Percentiles rank a stretch among this genome's conserved stretches.
These are phyloP conservation scores for Ophraella communa DNA, from an alignment of 2,888 invertebrate species.

Conservation along the genomic window DNA sequence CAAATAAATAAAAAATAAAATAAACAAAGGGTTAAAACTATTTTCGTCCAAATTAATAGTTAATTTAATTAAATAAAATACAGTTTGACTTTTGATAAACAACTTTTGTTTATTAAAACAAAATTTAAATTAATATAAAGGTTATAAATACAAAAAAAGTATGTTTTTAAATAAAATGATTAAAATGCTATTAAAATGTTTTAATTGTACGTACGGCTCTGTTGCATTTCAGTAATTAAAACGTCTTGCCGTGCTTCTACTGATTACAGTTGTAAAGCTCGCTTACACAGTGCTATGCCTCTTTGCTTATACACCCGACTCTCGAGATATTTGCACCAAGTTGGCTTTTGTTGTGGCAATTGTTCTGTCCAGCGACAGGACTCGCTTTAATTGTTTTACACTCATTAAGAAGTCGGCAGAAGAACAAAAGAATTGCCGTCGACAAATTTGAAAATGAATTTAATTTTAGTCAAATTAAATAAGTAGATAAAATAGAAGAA, in stretches of 20 bases:
- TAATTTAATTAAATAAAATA: no score
- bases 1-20: no score
- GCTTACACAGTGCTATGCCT: slow-evolving; percentile 20
- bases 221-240: slow-evolving; percentile 19
- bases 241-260: slow-evolving; percentile 29
- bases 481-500: no score
- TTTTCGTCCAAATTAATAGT: no score
- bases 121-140: no score
- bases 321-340: slow-evolving; percentile 30
- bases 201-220: slow-evolving; percentile 11
- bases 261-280: slow-evolving; percentile 35
- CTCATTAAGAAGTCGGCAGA: slow-evolving; percentile 5
- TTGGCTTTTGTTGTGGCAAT: slow-evolving; percentile 29
- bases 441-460: slow-evolving; percentile 3
- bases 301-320: slow-evolving; percentile 15
- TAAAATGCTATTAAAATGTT: no score
- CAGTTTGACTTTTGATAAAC: no score
- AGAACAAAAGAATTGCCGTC: neutral
- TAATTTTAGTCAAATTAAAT: neutral
- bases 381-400: slow-evolving; percentile 25
- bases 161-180: no score
- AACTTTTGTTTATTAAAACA: no score
- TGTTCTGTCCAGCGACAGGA: slow-evolving; percentile 27
- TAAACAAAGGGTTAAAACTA: no score
- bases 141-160: no score